Evolutionary conservation across 1,140 invertebrate genomes (phyloP).

Genomic region (Myzus persicae): DNA sequence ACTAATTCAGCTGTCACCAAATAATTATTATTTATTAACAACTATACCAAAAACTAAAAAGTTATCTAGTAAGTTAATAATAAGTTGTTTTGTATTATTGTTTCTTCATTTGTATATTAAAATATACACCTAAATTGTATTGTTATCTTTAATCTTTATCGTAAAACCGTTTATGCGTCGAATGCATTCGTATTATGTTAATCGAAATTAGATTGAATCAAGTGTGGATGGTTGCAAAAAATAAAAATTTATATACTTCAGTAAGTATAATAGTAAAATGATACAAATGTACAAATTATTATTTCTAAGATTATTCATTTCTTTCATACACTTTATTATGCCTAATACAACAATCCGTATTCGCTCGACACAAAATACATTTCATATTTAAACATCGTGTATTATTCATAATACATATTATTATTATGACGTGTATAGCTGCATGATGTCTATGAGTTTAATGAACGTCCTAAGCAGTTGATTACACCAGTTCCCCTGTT

Average conservation of each 20-base stretch:
- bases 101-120: too few relatives aligned
- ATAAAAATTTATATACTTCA: neutral
- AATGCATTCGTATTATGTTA: too few relatives aligned
- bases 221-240: neutral
- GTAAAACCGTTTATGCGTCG: neutral
- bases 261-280: too few relatives aligned
- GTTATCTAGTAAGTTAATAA: neutral
- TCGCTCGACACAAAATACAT: neutral
- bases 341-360: neutral
- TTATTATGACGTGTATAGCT: neutral
- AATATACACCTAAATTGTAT: too few relatives aligned
- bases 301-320: neutral
- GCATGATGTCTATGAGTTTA: neutral
- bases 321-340: neutral
- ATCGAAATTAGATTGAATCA: neutral
- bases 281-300: too few relatives aligned
- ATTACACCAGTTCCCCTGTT: neutral
- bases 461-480: conserved; percentile 3
- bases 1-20: neutral
- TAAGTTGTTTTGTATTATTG: neutral
- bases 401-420: neutral
- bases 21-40: neutral
- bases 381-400: neutral
- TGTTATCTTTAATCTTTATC: neutral
- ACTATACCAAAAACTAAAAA: neutral